Evolutionary conservation across 2,888 invertebrate species (phyloP), one percentile per base, ranked within the genome.

Genomic region (Nephrocerus scutellatus): DNA sequence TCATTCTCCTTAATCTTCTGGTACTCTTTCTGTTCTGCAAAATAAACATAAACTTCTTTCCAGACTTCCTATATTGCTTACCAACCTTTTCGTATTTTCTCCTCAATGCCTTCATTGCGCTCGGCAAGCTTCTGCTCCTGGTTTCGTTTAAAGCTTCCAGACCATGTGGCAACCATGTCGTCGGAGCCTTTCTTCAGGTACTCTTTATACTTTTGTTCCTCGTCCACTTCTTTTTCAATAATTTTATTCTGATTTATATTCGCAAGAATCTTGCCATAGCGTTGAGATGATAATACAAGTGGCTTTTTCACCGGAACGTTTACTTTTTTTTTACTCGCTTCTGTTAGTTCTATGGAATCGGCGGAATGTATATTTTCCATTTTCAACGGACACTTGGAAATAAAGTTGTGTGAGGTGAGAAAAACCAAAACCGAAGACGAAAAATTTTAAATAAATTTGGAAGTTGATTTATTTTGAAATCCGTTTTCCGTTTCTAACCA

Each of bases 101-200:
- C 47, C 7, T 42, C 45, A 16, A 44, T 15, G 7, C 48, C 42
- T 6, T 45, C 41, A 18, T 51, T 49, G 8, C 46, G 44, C 29
- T 55, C 53, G 13, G 51, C 48, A 13, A 49, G 28, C 26, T 54
- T 54, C 16, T 51, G 48, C n/a, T 55, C 52, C 15, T 52, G 54
- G 0, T 48, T 47, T 19, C 51, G 36, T 20, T 50, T 51, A 19
- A 53, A 42, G 33, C 47, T 69, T 28, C 69, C 65, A n/a, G 59
- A 62, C 71, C 70, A 74, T 35, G 55, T 57, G 45, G 61, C 60
- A 0, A 66, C 70, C 64, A 73, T 64, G 8, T 58, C 56, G 26
- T 66, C 59, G 1, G 70, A 70, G 1, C 60, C 68, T 12, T 69
- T 57, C 39, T 68, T 68, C 18, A 72, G 44, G 24, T 66, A 60